These are phyloP conservation scores for Drosophila pruinosa DNA, from an alignment of 1,140 invertebrate species.

Conservation along the genomic window DNA sequence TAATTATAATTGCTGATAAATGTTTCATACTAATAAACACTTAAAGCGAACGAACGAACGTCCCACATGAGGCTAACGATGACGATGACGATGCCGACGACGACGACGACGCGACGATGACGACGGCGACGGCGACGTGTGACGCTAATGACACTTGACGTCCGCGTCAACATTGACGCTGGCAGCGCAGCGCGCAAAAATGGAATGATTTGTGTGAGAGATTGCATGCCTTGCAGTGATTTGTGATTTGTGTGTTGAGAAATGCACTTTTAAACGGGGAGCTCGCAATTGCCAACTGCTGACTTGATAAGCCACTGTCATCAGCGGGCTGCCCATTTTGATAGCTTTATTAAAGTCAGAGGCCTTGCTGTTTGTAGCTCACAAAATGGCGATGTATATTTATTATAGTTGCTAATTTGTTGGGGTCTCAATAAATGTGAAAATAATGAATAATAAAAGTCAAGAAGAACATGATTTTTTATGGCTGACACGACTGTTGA, in stretches of 20 bases:
- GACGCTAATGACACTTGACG: constrained; percentile 78
- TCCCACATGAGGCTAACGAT: constrained; percentile 31
- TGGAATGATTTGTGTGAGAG: constrained; percentile 80
- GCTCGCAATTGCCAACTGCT: constrained; percentile 35
- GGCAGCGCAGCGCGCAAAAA: constrained; percentile 53
- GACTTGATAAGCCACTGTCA: constrained; percentile 75
- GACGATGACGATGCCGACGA: constrained; percentile 9
- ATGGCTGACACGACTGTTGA: constrained; percentile 48
- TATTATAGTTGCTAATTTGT: constrained; percentile 53
- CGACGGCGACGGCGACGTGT: constrained; percentile 46
- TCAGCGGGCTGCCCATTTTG: constrained; percentile 63
- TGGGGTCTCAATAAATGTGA: constrained; percentile 66
- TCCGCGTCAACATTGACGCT: constrained; percentile 2
- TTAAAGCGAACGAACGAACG: constrained; percentile 37
- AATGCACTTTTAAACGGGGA: constrained; percentile 78
- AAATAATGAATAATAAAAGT: constrained; percentile 81
- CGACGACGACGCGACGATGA: not conserved
- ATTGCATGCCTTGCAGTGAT: constrained; percentile 78
- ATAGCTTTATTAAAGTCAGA: constrained; percentile 70
- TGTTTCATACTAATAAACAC: constrained; percentile 78
- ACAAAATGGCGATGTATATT: constrained; percentile 16
- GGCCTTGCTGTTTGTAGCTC: not conserved
- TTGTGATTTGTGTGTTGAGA: constrained; percentile 79
- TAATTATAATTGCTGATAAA: constrained; percentile 81
- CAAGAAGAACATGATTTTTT: constrained; percentile 72